A percentile compares a stretch with the other conserved stretches of the same genome.
These are phyloP conservation scores for Seladonia tumulorum DNA, from an alignment of 2,888 invertebrate genomes.

Conservation along the genomic window DNA sequence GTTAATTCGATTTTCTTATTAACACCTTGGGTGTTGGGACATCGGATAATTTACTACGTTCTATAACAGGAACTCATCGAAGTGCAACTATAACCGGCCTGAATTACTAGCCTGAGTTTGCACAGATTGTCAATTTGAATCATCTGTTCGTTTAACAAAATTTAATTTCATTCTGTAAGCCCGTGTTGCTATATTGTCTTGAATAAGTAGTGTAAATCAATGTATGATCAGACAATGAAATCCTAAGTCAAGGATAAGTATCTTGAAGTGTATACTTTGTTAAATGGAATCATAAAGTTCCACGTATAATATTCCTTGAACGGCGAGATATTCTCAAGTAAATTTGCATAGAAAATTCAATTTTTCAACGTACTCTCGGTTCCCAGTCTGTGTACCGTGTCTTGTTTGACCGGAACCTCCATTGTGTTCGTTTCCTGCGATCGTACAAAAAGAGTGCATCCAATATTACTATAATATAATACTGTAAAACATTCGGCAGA, in stretches of 20 bases:
- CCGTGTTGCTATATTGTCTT: no score
- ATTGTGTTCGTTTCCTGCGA: not conserved
- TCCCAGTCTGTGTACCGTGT: not conserved
- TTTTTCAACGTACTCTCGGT: not conserved
- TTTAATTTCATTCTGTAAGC: no score
- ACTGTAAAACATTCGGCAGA: conserved; percentile 4
- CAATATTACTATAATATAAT: conserved; percentile 20
- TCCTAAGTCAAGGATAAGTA: not conserved
- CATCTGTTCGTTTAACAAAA: no score
- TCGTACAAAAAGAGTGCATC: conserved; percentile 4
- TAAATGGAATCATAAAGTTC: not conserved
- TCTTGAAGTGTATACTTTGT: not conserved
- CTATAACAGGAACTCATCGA: not conserved
- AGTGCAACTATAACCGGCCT: no score
- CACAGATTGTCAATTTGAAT: not conserved
- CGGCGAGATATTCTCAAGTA: not conserved
- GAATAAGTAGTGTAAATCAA: no score
- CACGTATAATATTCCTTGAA: not conserved
- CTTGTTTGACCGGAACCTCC: not conserved
- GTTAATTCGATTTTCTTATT: not conserved
- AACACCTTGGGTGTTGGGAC: not conserved
- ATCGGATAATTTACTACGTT: not conserved
- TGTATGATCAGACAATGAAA: not conserved
- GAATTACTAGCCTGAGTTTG: not conserved
- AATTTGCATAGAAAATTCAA: not conserved